phyloP scores from a whole-genome alignment of 1,140 invertebrate genomes.

The Leptopilina boulardi region DNA sequence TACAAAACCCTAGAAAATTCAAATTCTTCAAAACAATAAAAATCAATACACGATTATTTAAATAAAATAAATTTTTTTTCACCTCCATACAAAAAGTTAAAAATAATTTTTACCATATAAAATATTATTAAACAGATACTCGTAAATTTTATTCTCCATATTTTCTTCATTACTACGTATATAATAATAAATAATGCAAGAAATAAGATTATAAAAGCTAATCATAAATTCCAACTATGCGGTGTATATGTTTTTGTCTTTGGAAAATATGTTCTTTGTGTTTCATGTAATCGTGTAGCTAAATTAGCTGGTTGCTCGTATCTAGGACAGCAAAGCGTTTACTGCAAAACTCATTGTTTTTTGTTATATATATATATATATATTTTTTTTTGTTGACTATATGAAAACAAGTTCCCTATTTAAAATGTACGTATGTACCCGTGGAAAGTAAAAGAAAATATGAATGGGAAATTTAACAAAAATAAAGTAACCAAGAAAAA shows the following conservation, averaged over 20 bases:
- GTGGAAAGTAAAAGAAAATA: not conserved
- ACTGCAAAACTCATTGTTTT: not conserved
- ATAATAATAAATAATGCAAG: not conserved
- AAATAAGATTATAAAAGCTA: not conserved
- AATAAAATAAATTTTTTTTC: too few species aligned
- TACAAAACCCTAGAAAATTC: too few species aligned
- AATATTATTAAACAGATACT: too few species aligned
- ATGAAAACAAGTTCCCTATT: not conserved
- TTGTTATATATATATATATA: too few species aligned
- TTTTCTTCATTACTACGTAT: too few species aligned
- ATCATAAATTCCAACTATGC: constrained; percentile 9
- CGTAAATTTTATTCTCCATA: not conserved
- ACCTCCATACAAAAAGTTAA: too few species aligned
- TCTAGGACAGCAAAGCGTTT: constrained; percentile 20
- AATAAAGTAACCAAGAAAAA: not conserved
- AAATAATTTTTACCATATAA: too few species aligned
- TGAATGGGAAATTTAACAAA: not conserved
- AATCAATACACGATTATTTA: too few species aligned
- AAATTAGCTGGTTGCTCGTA: constrained; percentile 1
- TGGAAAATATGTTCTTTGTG: constrained; percentile 4
- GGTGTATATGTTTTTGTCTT: not conserved
- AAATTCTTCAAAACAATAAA: too few species aligned
- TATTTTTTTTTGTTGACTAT: not conserved
- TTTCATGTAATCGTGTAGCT: not conserved
- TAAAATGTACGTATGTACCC: not conserved